Evolutionary conservation across 2,113 vertebrate species (phyloP).

Genomic region (Apaloderma vittatum): DNA sequence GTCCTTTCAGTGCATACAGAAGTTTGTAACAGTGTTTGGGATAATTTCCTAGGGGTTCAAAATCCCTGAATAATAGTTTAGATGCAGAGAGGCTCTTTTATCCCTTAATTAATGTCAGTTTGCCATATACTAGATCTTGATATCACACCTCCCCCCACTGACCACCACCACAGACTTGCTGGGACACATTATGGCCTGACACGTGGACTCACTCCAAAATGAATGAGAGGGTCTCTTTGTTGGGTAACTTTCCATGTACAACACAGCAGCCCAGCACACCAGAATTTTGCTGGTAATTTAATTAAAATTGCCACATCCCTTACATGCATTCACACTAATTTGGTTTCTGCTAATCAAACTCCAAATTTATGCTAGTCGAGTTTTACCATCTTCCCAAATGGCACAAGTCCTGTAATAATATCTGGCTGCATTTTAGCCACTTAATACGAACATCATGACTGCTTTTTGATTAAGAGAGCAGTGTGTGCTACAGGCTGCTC

Average conservation of each 20-base stretch:
- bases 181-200: neutral
- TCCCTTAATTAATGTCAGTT: neutral
- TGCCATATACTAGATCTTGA: neutral
- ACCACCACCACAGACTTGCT: neutral
- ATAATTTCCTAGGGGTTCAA: neutral
- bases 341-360: neutral
- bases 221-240: neutral
- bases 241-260: neutral
- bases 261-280: neutral
- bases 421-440: neutral
- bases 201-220: neutral
- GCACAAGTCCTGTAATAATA: neutral
- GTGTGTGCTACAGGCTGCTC: neutral
- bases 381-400: neutral
- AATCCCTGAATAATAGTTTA: neutral
- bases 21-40: neutral
- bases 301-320: neutral
- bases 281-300: neutral
- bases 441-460: neutral
- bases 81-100: neutral
- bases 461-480: neutral
- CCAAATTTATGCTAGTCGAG: neutral
- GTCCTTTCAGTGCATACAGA: neutral
- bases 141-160: neutral
- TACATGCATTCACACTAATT: neutral